Percentiles rank a stretch among this genome's conserved stretches.
These are phyloP conservation scores for Oxystoma pomonae DNA, from an alignment of 2,888 invertebrate species.

Conservation along the genomic window DNA sequence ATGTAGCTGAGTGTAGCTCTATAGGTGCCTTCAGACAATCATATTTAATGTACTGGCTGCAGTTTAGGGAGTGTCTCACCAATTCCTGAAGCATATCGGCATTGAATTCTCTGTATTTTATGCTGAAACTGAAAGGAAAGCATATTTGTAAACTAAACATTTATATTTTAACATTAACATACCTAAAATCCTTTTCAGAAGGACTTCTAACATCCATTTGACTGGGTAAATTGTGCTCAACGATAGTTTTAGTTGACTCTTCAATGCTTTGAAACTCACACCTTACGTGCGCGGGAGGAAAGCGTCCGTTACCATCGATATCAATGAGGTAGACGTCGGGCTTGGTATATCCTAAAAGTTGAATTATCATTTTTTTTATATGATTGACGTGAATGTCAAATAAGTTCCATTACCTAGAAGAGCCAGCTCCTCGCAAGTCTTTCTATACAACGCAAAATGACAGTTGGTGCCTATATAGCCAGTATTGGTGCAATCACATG, in stretches of 20 bases:
- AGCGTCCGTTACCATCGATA: conserved; percentile 89
- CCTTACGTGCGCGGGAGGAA: conserved; percentile 87
- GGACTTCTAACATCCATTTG: conserved; percentile 84
- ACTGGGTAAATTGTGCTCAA: conserved; percentile 86
- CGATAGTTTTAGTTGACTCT: conserved; percentile 81
- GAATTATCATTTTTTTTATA: no score
- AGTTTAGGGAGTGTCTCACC: conserved; percentile 84
- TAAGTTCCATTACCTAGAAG: conserved; percentile 61
- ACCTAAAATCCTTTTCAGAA: conserved; percentile 63
- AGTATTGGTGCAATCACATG: conserved; percentile 86
- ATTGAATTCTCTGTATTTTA: conserved; percentile 84
- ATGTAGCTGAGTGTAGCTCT: conserved; percentile 81
- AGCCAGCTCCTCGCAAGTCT: conserved; percentile 90
- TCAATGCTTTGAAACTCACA: conserved; percentile 88
- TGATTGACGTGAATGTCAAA: no score
- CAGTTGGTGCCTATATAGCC: conserved; percentile 93
- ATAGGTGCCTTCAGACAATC: conserved; percentile 87
- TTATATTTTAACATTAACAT: background rate
- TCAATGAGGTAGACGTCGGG: conserved; percentile 91
- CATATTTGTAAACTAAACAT: background rate
- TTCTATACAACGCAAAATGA: conserved; percentile 87
- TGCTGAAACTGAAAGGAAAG: conserved; percentile 67
- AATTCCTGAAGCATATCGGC: conserved; percentile 88
- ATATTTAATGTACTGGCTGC: conserved; percentile 85
- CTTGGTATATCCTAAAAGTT: conserved; percentile 65